These are phyloP conservation scores for Bombus cullumanus DNA, from an alignment of 1,140 invertebrate genomes.

Conservation along the genomic window DNA sequence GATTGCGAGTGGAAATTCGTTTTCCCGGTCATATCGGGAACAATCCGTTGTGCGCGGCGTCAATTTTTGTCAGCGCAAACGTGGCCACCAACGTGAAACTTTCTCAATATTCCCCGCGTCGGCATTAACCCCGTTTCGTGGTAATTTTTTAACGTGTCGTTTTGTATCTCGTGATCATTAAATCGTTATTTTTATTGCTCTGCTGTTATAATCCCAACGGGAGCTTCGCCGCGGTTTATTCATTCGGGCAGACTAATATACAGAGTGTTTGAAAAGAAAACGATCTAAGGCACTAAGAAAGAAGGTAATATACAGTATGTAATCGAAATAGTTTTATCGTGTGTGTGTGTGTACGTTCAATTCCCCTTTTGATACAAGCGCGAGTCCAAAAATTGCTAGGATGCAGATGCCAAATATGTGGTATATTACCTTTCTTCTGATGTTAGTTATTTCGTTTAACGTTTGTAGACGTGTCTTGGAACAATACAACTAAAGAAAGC, in stretches of 20 bases:
- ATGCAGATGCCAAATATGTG: too few relatives aligned
- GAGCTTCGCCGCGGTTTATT: constrained; percentile 18
- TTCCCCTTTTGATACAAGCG: too few relatives aligned
- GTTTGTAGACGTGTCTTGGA: too few relatives aligned
- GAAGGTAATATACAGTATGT: too few relatives aligned
- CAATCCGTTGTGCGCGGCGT: not conserved
- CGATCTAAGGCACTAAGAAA: not conserved
- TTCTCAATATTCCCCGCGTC: constrained; percentile 2
- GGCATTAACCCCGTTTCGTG: not conserved
- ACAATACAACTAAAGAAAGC: too few relatives aligned
- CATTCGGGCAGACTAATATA: not conserved
- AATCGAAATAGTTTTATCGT: too few relatives aligned
- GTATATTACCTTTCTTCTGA: too few relatives aligned
- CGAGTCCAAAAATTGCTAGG: too few relatives aligned
- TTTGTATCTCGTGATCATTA: not conserved
- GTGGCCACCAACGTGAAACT: not conserved
- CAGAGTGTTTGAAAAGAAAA: not conserved
- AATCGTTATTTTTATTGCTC: constrained; percentile 35
- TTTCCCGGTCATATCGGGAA: not conserved
- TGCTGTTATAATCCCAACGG: constrained; percentile 20
- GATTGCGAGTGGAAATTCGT: not conserved
- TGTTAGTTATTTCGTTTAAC: too few relatives aligned
- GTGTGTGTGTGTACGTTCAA: too few relatives aligned
- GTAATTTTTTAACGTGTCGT: constrained; percentile 10
- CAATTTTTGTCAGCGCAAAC: not conserved